Evolutionary conservation across 2,797 vertebrate genomes (phyloP).

Genomic region (Argya squamiceps): DNA sequence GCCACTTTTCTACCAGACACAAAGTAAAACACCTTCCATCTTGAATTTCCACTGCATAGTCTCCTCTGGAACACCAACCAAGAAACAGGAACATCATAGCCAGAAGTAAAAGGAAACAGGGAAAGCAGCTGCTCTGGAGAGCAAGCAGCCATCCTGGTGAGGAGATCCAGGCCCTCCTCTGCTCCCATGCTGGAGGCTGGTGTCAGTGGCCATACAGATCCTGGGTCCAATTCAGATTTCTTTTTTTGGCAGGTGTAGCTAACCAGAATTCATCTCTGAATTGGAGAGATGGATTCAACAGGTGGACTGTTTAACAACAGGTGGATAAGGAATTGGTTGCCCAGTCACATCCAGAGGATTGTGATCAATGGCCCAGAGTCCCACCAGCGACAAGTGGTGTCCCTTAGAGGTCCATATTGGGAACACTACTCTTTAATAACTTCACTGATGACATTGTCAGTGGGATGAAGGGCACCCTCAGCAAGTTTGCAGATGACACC

Average conservation of each 20-base stretch:
- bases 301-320: not conserved
- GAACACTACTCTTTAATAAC: not conserved
- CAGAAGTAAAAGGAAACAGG: not conserved
- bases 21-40: not conserved
- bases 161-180: not conserved
- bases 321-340: not conserved
- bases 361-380: not conserved
- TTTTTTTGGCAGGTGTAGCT: not conserved
- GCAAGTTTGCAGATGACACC: not conserved
- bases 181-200: not conserved
- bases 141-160: not conserved
- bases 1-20: not conserved
- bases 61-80: not conserved
- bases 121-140: not conserved
- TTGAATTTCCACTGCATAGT: not conserved
- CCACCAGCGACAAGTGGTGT: not conserved
- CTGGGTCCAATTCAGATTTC: not conserved
- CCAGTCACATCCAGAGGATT: not conserved
- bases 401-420: rapidly evolving
- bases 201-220: not conserved
- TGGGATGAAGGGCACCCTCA: not conserved
- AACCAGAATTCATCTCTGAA: not conserved
- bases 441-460: not conserved
- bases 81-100: not conserved
- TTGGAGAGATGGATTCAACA: not conserved